A percentile compares a stretch with the other conserved stretches of the same genome.
phyloP scores from a whole-genome alignment of 2,888 invertebrate species.

The Cerceris rybyensis region DNA sequence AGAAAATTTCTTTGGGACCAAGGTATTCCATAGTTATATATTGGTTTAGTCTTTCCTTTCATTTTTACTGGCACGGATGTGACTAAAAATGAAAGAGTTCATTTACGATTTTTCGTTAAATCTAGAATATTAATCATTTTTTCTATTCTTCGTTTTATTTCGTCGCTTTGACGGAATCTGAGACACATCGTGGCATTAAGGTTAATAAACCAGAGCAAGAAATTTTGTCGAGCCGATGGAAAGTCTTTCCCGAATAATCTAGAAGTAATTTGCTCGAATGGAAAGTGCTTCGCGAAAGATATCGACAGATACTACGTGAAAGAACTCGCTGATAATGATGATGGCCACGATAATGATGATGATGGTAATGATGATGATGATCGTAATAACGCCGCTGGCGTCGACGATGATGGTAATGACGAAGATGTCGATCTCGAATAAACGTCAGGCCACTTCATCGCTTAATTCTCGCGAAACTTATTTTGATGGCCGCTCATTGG shows the following conservation, averaged over 20 bases:
- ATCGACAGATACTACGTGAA: constrained; percentile 9
- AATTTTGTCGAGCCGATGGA: not conserved
- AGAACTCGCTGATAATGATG: constrained; percentile 21
- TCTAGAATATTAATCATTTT: not conserved
- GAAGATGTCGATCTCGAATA: constrained; percentile 51
- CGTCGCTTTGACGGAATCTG: not conserved
- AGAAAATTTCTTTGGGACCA: too few relatives aligned
- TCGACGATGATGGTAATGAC: constrained; percentile 56
- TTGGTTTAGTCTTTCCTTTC: too few relatives aligned
- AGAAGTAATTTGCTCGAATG: constrained; percentile 19
- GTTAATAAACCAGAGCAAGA: not conserved
- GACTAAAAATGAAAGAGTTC: not conserved
- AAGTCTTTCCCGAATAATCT: not conserved
- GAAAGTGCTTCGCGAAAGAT: constrained; percentile 13
- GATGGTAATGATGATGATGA: constrained; percentile 31
- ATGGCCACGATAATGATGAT: constrained; percentile 37
- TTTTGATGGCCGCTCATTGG: constrained; percentile 54
- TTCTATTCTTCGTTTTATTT: not conserved
- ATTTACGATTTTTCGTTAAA: not conserved
- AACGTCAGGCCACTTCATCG: constrained; percentile 57
- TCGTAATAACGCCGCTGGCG: constrained; percentile 33
- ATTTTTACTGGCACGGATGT: too few relatives aligned
- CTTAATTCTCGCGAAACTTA: constrained; percentile 66
- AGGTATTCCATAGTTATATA: too few relatives aligned
- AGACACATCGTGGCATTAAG: not conserved